These are phyloP conservation scores for Nasonia longicornis DNA, from an alignment of 1,140 invertebrate species.

Conservation along the genomic window DNA sequence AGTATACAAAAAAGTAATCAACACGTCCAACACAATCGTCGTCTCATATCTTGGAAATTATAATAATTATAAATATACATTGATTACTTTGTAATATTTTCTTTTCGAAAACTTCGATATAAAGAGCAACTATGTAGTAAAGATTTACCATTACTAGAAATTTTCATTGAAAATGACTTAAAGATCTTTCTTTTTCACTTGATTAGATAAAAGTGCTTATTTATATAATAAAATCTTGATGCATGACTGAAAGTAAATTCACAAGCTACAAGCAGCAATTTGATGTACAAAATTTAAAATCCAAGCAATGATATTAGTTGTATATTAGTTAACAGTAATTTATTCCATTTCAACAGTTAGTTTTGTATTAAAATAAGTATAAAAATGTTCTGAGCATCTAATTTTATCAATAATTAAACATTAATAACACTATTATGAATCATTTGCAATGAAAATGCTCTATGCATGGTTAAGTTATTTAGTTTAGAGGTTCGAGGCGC, in stretches of 20 bases:
- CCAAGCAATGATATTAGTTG: not conserved
- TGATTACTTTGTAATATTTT: conserved; percentile 24
- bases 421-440: conserved; percentile 14
- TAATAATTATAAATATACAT: conserved; percentile 6
- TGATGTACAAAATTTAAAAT: not conserved
- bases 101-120: conserved; percentile 19
- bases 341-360: conserved; percentile 25
- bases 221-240: not conserved
- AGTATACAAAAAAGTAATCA: conserved; percentile 15
- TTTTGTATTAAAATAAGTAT: conserved; percentile 1
- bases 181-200: too few species aligned
- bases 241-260: not conserved
- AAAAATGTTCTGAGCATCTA: not conserved
- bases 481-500: not conserved
- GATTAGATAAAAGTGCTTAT: not conserved
- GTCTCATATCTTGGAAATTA: conserved; percentile 5
- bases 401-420: not conserved
- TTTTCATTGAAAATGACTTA: conserved; percentile 25
- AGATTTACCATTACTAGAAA: conserved; percentile 30
- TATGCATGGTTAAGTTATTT: conserved; percentile 6
- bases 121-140: conserved; percentile 26
- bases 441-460: conserved; percentile 34
- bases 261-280: not conserved
- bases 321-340: conserved; percentile 9
- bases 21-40: not conserved